Evolutionary conservation across 2,113 vertebrate species (phyloP).

Genomic region (Megaceryle torquata): DNA sequence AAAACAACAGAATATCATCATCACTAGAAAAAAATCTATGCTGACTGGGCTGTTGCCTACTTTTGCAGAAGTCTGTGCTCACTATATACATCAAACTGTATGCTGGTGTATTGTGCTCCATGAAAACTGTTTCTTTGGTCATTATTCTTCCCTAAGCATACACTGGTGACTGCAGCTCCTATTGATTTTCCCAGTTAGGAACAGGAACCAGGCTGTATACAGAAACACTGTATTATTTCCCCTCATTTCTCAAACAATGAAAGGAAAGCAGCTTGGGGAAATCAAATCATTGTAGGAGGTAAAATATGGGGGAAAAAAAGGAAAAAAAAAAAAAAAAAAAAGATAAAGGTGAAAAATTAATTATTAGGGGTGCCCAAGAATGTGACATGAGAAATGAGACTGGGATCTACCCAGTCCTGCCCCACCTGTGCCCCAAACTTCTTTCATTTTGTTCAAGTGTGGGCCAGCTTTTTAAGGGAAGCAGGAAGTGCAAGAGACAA

Average conservation of each 20-base stretch:
- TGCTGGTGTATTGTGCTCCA: neutral
- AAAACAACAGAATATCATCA: neutral
- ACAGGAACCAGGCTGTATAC: neutral
- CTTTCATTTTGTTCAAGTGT: neutral
- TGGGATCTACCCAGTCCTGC: neutral
- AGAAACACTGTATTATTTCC: neutral
- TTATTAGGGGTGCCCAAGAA: neutral
- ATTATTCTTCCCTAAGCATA: neutral
- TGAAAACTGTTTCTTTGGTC: neutral
- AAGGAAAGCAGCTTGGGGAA: neutral
- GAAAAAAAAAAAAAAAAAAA: neutral
- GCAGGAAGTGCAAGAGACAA: neutral
- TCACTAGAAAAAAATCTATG: neutral
- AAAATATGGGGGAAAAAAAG: neutral
- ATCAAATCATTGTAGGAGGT: neutral
- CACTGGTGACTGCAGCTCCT: neutral
- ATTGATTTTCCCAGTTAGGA: neutral
- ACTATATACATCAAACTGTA: neutral
- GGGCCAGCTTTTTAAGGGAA: neutral
- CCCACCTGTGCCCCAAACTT: neutral
- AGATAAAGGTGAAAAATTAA: neutral
- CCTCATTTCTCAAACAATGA: neutral
- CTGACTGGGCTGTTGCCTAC: neutral
- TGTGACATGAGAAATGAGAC: neutral
- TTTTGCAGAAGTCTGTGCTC: neutral